Conservation (phyloP, 1,140 invertebrate genomes). For the Pseudomyrmex dendroicus region DNA sequence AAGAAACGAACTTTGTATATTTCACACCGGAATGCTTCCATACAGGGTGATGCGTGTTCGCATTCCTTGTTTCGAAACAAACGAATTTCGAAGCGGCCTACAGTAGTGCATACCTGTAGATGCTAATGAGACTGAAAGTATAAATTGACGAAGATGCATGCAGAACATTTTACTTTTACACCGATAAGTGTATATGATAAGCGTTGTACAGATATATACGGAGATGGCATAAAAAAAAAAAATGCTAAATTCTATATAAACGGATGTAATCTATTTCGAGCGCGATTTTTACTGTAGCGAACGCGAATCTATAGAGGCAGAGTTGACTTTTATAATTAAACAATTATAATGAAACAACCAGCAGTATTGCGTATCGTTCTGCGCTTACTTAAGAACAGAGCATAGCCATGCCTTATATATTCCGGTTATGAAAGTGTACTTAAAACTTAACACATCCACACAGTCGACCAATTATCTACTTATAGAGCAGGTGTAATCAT, state of each 20-base stretch:
- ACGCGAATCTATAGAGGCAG: slow-evolving; percentile 47
- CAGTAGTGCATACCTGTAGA: slow-evolving; percentile 76
- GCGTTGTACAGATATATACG: slow-evolving; percentile 68
- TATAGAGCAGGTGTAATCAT: slow-evolving; percentile 71
- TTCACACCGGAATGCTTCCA: slow-evolving; percentile 81
- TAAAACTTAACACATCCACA: slow-evolving; percentile 80
- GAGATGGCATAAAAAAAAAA: slow-evolving; percentile 57
- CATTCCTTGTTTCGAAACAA: slow-evolving; percentile 79
- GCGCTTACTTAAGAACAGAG: slow-evolving; percentile 81
- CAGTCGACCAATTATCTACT: slow-evolving; percentile 75
- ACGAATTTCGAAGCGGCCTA: slow-evolving; percentile 80
- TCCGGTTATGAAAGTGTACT: slow-evolving; percentile 83
- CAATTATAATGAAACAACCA: slow-evolving; percentile 77
- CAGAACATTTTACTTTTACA: slow-evolving; percentile 74
- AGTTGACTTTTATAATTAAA: slow-evolving; percentile 65
- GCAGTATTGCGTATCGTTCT: slow-evolving; percentile 81
- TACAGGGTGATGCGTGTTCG: slow-evolving; percentile 72
- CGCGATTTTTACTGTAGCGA: slow-evolving; percentile 40
- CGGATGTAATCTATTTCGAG: slow-evolving; percentile 55
- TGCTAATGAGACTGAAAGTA: slow-evolving; percentile 80
- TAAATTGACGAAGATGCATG: slow-evolving; percentile 70
- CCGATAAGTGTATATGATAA: slow-evolving; percentile 55
- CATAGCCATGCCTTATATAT: slow-evolving; percentile 76
- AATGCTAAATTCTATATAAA: slow-evolving; percentile 67
- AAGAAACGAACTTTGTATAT: slow-evolving; percentile 58